A percentile compares a stretch with the other conserved stretches of the same genome.
These are phyloP conservation scores for Priocnemis perturbator DNA, from an alignment of 2,888 invertebrate genomes.

Conservation along the genomic window DNA sequence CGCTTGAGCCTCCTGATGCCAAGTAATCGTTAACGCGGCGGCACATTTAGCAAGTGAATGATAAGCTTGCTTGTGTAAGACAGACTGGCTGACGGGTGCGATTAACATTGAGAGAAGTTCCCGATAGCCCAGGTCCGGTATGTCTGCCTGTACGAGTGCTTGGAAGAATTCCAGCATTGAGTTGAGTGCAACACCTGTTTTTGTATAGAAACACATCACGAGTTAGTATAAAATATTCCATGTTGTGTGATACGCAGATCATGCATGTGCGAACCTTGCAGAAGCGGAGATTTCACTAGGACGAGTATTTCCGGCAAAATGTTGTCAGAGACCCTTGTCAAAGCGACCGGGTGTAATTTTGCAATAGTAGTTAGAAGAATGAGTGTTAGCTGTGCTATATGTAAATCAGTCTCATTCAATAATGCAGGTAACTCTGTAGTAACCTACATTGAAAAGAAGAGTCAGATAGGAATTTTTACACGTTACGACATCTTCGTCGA, in stretches of 20 bases:
- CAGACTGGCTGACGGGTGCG: conserved; percentile 79
- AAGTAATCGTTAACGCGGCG: conserved; percentile 92
- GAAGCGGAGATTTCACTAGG: conserved; percentile 91
- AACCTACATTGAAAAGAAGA: conserved; percentile 76
- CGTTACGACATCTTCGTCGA: too few relatives aligned
- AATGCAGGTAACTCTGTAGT: conserved; percentile 93
- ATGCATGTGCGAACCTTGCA: conserved; percentile 82
- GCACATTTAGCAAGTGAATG: conserved; percentile 98
- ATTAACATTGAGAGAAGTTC: conserved; percentile 87
- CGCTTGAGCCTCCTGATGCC: conserved; percentile 82
- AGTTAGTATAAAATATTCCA: conserved; percentile 1
- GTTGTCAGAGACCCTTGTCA: conserved; percentile 83
- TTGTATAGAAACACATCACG: conserved; percentile 19
- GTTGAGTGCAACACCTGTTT: conserved; percentile 88
- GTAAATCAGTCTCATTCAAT: conserved; percentile 95
- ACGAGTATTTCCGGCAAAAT: conserved; percentile 91
- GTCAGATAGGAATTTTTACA: neutral
- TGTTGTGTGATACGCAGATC: conserved; percentile 4
- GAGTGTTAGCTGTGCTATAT: conserved; percentile 95
- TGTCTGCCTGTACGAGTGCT: conserved; percentile 89
- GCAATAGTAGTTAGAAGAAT: conserved; percentile 90
- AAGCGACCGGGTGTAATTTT: conserved; percentile 85
- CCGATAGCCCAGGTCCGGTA: conserved; percentile 88
- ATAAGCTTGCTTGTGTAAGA: conserved; percentile 85
- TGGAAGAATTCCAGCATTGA: conserved; percentile 95